Base-by-base conservation (phyloP, 2,888 invertebrate genomes). In the Lepeophtheirus nordmannii region DNA sequence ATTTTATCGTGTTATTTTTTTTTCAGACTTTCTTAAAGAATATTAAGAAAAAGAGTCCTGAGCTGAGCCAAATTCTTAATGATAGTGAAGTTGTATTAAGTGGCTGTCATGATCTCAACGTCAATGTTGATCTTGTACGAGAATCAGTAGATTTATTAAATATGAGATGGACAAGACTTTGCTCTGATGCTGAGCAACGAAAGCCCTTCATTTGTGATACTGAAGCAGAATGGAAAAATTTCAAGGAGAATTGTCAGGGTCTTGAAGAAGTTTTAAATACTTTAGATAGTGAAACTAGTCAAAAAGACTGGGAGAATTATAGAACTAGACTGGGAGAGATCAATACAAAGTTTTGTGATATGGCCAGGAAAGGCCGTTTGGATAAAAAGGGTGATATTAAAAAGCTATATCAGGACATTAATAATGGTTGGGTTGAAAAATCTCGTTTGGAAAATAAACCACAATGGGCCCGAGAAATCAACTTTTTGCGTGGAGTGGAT, bases 51-150 rank as follows among this genome's bases (percentile, higher is more conserved):
- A 85, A 88, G 72, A 87, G 87, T 73, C 82, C 82, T 61, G 84
- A 85, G 71, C 82, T 90, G 7, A 85, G 84, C 1, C 86, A 88
- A 72, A 82, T 87, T 0, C 75, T 89, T 1, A 88, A 87, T 72
- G 80, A 86, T 17, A 87, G 87, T 71, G 87, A 89, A 71, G 80
- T n/a, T 68, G 69, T 37, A 69, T 69, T 1, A 69, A 68, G 41
- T 70, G 30, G 70, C 67, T 70, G 70, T 70, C 70, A 70, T 68
- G 70, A 69, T 38, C 62, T 71, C 23, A 69, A 46, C 53, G 17
- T 46, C 53, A 46, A 46, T 17, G 53, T 17, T 17, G 53, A 46
- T 17, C 53, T 46, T 17, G n/a, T 46, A 14, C 53, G 53, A 14
- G 53, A 46, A 14, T n/a, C 53, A 14, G 17, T 46, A 14, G 53